These are phyloP conservation scores for Porites australiensis DNA, from an alignment of 64 coral and sea anemone species.

Conservation along the genomic window DNA sequence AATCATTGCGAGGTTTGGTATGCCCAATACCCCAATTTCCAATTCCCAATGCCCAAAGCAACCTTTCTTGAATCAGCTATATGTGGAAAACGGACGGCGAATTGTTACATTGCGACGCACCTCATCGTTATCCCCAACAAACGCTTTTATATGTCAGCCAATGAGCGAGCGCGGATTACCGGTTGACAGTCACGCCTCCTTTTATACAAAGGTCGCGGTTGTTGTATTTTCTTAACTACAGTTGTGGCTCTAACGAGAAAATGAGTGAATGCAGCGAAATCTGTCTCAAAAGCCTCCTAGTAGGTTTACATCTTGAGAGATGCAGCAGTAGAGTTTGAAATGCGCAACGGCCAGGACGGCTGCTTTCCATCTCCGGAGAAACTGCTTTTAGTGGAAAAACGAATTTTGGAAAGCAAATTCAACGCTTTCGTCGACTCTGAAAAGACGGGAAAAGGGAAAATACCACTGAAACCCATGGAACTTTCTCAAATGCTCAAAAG, in stretches of 20 bases:
- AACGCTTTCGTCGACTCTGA: background rate
- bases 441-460: background rate
- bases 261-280: background rate
- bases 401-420: constrained; percentile 21
- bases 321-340: constrained; percentile 12
- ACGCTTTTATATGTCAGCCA: too few relatives aligned
- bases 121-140: too few relatives aligned
- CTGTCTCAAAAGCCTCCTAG: background rate
- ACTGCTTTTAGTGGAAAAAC: constrained; percentile 35
- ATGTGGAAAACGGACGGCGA: too few relatives aligned
- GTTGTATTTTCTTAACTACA: background rate
- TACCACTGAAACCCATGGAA: background rate
- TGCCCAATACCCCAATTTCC: too few relatives aligned
- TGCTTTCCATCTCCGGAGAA: constrained; percentile 13
- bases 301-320: constrained; percentile 14
- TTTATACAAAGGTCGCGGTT: background rate
- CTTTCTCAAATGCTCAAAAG: background rate
- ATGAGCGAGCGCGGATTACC: too few relatives aligned
- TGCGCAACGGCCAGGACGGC: background rate
- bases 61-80: too few relatives aligned
- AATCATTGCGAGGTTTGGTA: too few relatives aligned
- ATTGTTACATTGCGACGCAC: too few relatives aligned
- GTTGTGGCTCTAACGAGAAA: background rate
- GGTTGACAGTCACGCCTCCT: background rate
- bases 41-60: too few relatives aligned